These are phyloP conservation scores for Deroplatys truncata DNA, from an alignment of 2,888 invertebrate species.

Conservation along the genomic window DNA sequence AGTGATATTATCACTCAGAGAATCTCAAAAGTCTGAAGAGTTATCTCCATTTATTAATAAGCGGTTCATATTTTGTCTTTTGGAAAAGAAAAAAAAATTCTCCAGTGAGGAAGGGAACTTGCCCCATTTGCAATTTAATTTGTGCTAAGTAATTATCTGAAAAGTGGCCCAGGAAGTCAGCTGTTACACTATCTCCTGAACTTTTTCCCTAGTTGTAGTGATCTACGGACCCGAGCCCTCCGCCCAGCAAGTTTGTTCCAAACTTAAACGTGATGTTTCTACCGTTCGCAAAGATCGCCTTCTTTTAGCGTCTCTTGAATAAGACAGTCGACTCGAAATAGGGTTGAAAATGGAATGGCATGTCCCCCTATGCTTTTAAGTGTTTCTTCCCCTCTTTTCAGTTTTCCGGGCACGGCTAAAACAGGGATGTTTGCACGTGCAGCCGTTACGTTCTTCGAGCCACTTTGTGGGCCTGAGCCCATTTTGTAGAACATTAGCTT, in stretches of 20 bases:
- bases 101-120: too few relatives aligned
- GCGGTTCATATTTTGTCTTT: too few relatives aligned
- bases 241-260: not conserved
- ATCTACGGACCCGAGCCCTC: not conserved
- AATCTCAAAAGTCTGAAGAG: too few relatives aligned
- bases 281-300: not conserved
- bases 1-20: too few relatives aligned
- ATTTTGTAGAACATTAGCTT: not conserved
- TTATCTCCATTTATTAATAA: too few relatives aligned
- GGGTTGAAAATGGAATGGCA: not conserved
- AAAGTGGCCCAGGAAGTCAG: not conserved
- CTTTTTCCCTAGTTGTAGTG: not conserved
- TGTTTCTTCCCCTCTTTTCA: not conserved
- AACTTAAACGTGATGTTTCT: not conserved
- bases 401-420: not conserved
- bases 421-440: not conserved
- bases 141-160: not conserved
- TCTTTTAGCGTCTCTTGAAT: not conserved
- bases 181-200: not conserved
- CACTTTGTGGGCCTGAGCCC: not conserved
- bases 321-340: not conserved
- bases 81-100: too few relatives aligned
- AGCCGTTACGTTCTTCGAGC: not conserved
- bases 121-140: not conserved
- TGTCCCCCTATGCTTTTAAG: not conserved